A percentile compares a stretch with the other conserved stretches of the same genome.
Conservation (phyloP, 2,113 vertebrate genomes). For the Kobus ellipsiprymnus region DNA sequence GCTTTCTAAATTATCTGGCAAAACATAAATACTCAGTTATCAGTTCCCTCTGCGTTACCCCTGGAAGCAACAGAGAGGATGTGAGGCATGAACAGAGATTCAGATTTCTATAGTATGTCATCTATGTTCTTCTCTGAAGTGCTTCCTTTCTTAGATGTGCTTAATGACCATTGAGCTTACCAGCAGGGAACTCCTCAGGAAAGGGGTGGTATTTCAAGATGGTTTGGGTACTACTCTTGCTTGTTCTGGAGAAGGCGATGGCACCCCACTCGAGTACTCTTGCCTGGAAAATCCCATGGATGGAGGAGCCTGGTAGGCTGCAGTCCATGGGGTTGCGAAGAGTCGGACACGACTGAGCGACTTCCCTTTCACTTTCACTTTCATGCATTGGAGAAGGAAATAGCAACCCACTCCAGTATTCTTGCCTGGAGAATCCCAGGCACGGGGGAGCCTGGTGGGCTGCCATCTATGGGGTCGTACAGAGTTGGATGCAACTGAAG, state of each 20-base stretch:
- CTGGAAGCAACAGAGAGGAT: neutral
- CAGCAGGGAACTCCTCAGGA: neutral
- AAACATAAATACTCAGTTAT: neutral
- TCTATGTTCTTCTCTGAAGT: neutral
- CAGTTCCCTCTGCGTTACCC: neutral
- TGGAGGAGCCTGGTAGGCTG: rapidly evolving
- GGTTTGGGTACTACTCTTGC: neutral
- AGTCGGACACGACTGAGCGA: rapidly evolving
- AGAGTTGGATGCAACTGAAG: no score
- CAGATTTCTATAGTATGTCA: neutral
- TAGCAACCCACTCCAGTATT: no score
- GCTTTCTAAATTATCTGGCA: neutral
- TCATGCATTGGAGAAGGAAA: no score
- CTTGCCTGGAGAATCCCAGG: no score
- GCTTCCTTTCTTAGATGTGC: neutral
- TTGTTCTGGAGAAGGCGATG: neutral
- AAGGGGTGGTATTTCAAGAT: neutral
- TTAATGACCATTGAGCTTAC: neutral
- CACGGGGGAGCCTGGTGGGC: no score
- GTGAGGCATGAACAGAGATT: neutral
- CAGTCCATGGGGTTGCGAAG: rapidly evolving
- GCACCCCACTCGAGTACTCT: no score
- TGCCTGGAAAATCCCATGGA: no score
- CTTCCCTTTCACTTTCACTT: no score
- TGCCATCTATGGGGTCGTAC: rapidly evolving